Base-by-base conservation (phyloP, 2,888 invertebrate species). In the Drosophila tripunctata region DNA sequence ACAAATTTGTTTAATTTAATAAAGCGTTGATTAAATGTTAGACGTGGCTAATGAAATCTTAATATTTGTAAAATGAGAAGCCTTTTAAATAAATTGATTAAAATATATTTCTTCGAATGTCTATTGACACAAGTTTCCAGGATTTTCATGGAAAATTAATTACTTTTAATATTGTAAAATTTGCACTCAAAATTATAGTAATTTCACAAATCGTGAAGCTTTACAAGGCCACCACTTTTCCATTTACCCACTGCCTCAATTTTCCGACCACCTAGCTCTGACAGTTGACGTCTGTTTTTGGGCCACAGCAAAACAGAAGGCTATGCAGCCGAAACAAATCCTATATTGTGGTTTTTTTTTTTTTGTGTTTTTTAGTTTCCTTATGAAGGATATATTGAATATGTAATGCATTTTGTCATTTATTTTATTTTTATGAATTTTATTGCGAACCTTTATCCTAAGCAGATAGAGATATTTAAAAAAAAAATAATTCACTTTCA, bases 1-100 rank as follows among this genome's bases (percentile, higher is more conserved):
- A 68, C 66, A 74, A 75, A 79, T 83, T 79, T 75, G 73, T 64
- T 75, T 75, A 70, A 77, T 85, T 77, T 69, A 74, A 85, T 85
- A 67, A 67, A 68, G 52, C 58, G 66, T 75, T 75, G 75, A 78
- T 82, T 85, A 68, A 79, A 66, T 67, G 63, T 63, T 51, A 64
- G 62, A 54, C 30, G 19, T 14, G 45, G 35, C 44, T 69, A 65
- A 56, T 55, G 36, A 15, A 31, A 54, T 60, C 36, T 54, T n/a
- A 41, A 41, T 15, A n/a, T 27, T 3, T 10, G 27, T 7, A 8
- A n/a, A n/a, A n/a, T n/a, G 3, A 14, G 14, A 3, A 3, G n/a
- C 22, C 7, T 15, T 2, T 7, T 8, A 61, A 52, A 33, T 19
- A 67, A 62, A 31, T 7, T 7, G 60, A 66, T 41, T 66, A 27